A percentile compares a stretch with the other conserved stretches of the same genome.
Conservation (phyloP, 2,113 vertebrate genomes). For the Indicator maculatus region DNA sequence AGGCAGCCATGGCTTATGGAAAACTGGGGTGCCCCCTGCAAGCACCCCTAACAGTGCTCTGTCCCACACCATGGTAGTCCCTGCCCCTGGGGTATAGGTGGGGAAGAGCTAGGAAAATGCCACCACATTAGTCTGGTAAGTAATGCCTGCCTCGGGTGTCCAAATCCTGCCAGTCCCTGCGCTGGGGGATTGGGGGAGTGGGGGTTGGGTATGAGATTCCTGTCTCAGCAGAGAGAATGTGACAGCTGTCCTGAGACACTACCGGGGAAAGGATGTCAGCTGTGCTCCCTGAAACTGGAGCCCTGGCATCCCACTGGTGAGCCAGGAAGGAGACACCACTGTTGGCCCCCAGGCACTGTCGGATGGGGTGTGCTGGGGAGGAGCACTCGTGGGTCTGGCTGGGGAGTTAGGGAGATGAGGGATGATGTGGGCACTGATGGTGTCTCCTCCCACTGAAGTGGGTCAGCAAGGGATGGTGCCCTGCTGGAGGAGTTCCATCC, state of each 20-base stretch:
- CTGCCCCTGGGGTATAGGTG: accelerated
- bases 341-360: accelerated
- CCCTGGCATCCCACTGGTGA: background rate
- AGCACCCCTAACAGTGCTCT: background rate
- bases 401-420: accelerated
- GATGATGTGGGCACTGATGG: background rate
- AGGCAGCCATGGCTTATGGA: accelerated
- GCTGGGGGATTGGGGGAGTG: too few relatives aligned
- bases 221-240: background rate
- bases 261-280: background rate
- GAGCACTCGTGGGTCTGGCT: accelerated
- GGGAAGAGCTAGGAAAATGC: background rate
- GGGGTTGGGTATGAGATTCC: background rate
- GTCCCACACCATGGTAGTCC: background rate
- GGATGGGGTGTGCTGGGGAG: background rate
- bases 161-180: background rate
- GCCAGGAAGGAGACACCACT: background rate
- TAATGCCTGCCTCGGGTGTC: accelerated
- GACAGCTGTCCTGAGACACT: conserved; percentile 17
- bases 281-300: conserved; percentile 8
- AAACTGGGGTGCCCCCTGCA: background rate
- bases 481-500: accelerated
- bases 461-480: background rate
- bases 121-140: background rate
- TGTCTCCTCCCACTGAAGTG: background rate